A percentile compares a stretch with the other conserved stretches of the same genome.
phyloP scores from a whole-genome alignment of 64 coral and sea anemone genomes.

The Montipora foliosa region DNA sequence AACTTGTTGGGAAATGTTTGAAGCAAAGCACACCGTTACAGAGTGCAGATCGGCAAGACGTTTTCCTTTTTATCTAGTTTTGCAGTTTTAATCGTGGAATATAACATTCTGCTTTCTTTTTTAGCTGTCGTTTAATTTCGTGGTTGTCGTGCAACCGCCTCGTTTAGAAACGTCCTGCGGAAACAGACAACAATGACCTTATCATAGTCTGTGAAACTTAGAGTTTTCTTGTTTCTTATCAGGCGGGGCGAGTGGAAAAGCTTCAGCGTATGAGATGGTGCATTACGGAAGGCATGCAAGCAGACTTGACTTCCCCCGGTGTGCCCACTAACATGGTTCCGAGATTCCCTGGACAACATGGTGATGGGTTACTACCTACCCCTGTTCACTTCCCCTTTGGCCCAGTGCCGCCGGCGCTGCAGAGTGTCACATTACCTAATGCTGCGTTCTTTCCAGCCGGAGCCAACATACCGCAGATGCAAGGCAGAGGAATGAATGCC shows the following conservation, averaged over 20 bases:
- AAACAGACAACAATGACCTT: neutral
- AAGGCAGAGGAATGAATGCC: conserved; percentile 56
- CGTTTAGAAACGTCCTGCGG: no score
- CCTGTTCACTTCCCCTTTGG: conserved; percentile 74
- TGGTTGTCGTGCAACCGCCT: no score
- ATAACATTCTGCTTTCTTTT: no score
- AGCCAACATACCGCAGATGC: conserved; percentile 62
- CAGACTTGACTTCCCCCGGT: conserved; percentile 54
- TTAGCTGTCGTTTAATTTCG: no score
- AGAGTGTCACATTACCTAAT: conserved; percentile 34
- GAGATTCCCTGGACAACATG: conserved; percentile 61
- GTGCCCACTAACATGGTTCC: conserved; percentile 30
- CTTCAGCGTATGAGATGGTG: conserved; percentile 92
- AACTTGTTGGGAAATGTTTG: no score
- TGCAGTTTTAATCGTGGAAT: no score
- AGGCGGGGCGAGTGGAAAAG: conserved; percentile 92
- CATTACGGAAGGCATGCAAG: conserved; percentile 82
- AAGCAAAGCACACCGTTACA: no score
- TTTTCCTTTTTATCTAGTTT: no score
- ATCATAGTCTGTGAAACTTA: neutral
- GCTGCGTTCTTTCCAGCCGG: conserved; percentile 79
- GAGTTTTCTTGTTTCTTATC: neutral
- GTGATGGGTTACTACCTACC: conserved; percentile 71
- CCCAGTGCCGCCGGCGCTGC: conserved; percentile 70
- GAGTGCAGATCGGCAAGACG: no score